phyloP scores from a whole-genome alignment of 2,797 vertebrate genomes.

The Gallinago nigripennis region DNA sequence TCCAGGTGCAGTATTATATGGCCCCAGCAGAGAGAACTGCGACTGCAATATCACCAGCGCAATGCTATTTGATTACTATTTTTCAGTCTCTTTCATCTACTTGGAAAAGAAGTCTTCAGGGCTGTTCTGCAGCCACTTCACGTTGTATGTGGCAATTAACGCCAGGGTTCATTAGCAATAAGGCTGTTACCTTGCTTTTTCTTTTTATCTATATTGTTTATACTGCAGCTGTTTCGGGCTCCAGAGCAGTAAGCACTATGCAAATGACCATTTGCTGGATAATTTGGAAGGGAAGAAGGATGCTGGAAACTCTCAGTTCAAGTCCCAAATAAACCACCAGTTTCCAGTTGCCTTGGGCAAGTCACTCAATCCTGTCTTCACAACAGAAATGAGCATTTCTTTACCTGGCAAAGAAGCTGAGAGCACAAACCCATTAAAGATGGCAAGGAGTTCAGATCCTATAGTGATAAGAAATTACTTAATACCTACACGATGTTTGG shows the following conservation, averaged over 20 bases:
- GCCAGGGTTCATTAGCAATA: rapidly evolving
- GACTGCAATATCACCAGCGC: neutral
- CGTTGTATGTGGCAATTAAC: rapidly evolving
- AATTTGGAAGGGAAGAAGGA: neutral
- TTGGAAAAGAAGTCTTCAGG: neutral
- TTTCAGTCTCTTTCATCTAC: neutral
- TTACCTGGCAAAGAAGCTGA: neutral
- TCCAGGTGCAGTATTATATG: neutral
- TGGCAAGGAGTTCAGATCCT: slow-evolving; percentile 1
- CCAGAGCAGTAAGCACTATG: neutral
- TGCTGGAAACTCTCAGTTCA: neutral
- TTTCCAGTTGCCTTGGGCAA: slow-evolving; percentile 1
- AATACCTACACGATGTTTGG: neutral
- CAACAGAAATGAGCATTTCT: slow-evolving; percentile 11
- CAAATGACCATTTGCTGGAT: neutral
- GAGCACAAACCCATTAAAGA: neutral
- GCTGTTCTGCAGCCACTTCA: neutral
- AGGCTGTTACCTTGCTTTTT: neutral
- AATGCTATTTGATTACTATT: neutral
- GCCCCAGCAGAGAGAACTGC: neutral
- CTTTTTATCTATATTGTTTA: neutral
- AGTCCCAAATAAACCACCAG: neutral
- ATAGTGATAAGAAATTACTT: slow-evolving; percentile 7
- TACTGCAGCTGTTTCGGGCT: neutral
- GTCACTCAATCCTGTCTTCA: neutral